Conservation (phyloP, 1,140 invertebrate genomes). For the Bombus difficillimus region DNA sequence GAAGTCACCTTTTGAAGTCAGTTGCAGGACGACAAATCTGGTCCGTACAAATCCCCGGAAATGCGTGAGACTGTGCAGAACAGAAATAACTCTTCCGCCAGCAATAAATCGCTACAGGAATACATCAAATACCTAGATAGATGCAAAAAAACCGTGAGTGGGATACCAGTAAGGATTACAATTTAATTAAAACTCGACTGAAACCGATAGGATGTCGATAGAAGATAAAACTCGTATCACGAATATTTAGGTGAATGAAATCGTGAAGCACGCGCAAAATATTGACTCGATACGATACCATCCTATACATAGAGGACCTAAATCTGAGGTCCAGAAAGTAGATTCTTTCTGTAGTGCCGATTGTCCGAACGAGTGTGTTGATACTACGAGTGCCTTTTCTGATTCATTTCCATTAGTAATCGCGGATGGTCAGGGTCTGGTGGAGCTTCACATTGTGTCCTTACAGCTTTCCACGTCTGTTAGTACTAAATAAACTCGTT, state of each 20-base stretch:
- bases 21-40: background rate
- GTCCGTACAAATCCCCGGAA: background rate
- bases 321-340: background rate
- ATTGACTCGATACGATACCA: background rate
- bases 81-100: background rate
- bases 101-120: background rate
- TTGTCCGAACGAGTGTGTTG: constrained; percentile 23
- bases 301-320: background rate
- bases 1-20: constrained; percentile 13
- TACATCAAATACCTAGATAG: constrained; percentile 20
- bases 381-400: background rate
- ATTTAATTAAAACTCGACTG: background rate
- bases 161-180: constrained; percentile 21
- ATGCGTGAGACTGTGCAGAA: background rate
- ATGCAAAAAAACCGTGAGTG: background rate
- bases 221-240: background rate
- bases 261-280: background rate
- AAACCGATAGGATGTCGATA: background rate
- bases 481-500: constrained; percentile 38
- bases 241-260: constrained; percentile 6
- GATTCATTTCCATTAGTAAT: constrained; percentile 55
- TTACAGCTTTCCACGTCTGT: constrained; percentile 72
- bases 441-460: constrained; percentile 73
- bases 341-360: constrained; percentile 34
- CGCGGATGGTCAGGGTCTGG: constrained; percentile 65